Evolutionary conservation across 2,113 vertebrate genomes (phyloP).

Genomic region (Enhydra lutris): DNA sequence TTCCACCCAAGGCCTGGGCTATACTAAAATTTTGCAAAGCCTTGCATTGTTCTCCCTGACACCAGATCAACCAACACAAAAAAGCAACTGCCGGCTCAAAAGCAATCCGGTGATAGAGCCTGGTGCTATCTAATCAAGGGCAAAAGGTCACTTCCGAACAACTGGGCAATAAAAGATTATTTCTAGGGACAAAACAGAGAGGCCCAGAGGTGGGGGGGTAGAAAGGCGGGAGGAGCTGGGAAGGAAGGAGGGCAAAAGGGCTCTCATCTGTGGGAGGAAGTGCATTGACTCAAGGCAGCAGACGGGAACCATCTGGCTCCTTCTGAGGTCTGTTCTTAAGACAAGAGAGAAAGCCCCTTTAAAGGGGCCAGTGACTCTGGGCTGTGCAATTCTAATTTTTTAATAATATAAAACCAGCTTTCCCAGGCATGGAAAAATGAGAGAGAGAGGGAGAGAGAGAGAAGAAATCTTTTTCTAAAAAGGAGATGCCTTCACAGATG

Average conservation of each 20-base stretch:
- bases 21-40: slow-evolving; percentile 87
- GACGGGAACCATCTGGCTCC: slow-evolving; percentile 98
- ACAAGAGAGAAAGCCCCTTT: slow-evolving; percentile 81
- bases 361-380: slow-evolving; percentile 79
- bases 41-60: slow-evolving; percentile 92
- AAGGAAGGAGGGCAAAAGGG: slow-evolving; percentile 79
- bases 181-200: slow-evolving; percentile 93
- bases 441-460: not conserved
- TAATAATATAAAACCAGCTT: slow-evolving; percentile 74
- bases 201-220: slow-evolving; percentile 84
- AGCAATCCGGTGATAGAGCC: slow-evolving; percentile 93
- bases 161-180: slow-evolving; percentile 99
- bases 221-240: slow-evolving; percentile 61
- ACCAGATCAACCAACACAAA: slow-evolving; percentile 89
- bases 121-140: slow-evolving; percentile 98
- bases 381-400: slow-evolving; percentile 79
- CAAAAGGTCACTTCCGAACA: slow-evolving; percentile 99
- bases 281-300: slow-evolving; percentile 94
- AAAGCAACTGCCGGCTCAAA: slow-evolving; percentile 88
- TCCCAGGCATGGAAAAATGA: slow-evolving; percentile 76
- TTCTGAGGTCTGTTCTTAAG: slow-evolving; percentile 86
- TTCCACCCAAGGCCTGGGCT: slow-evolving; percentile 76
- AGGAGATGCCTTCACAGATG: fast-evolving
- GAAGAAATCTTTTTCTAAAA: slow-evolving; percentile 13
- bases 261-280: slow-evolving; percentile 91